Base-by-base conservation (phyloP, 2,113 vertebrate genomes). In the Pao palembangensis region DNA sequence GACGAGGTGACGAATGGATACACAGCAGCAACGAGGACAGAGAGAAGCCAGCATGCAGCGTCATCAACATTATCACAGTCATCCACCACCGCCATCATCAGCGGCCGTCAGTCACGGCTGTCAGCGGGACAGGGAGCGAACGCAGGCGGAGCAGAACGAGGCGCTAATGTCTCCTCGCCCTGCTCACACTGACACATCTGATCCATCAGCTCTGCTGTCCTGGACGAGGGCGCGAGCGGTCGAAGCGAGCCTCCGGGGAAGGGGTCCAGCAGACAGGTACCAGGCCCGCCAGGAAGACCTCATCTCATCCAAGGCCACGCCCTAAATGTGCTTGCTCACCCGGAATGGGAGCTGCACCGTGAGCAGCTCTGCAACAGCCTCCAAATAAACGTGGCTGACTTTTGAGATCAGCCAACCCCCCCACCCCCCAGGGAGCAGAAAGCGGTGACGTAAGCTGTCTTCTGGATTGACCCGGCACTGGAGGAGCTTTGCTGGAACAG, bases 1-100 rank as follows among this genome's bases (percentile, higher is more conserved):
- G 79, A 83, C 76, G 78, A 79, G 84, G 84, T 78, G 81, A 84
- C 81, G 44, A 55, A 84, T 79, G 51, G 49, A 51, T 55, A 67
- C 48, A 0, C 4, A 28, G 28, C 28, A 6, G 21, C 21, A 23
- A 23, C 21, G 21, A 23, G 2, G 21, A 4, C 25, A 7, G 44
- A 6, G 13, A 11, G 50, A 5, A 67, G 62, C 75, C 12, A 8
- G 60, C 46, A 56, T 49, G 68, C 61, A 18, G 68, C 61, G 53
- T 64, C 31, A 69, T 64, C 69, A 53, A 53, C 73, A 70, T 68
- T 63, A 85, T 58, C 55, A 70, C 59, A 62, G 48, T 58, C 67
- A 72, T 78, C 69, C 75, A 50, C 15, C 48, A 56, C 64, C 65
- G 8, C 55, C 66, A 56, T 64, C 78, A 70, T 58, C 70, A 64